Evolutionary conservation across 2,888 invertebrate genomes (phyloP), one percentile per base, ranked within the genome.

Genomic region (Chalcis sispes): DNA sequence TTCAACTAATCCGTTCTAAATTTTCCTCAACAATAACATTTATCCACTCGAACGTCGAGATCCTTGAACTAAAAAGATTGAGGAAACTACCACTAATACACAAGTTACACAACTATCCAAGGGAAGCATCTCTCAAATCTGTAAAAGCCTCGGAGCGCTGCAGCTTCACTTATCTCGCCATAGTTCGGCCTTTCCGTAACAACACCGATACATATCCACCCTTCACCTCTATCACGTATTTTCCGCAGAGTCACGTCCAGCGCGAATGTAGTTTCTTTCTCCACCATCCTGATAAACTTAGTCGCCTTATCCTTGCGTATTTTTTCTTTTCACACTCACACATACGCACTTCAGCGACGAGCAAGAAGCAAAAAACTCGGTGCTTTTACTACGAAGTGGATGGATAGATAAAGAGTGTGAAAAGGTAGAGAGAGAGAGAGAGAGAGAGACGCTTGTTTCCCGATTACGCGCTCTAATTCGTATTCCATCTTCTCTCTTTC

Each of bases 381-480:
- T n/a, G n/a, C n/a, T n/a, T n/a, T n/a, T n/a, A n/a, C n/a, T n/a
- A n/a, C n/a, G n/a, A n/a, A n/a, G n/a, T n/a, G n/a, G n/a, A n/a
- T n/a, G n/a, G n/a, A n/a, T n/a, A n/a, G n/a, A n/a, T n/a, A n/a
- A n/a, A n/a, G n/a, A n/a, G n/a, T n/a, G n/a, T 27, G 23, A 25
- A 42, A 23, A 23, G 32, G n/a, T n/a, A 23, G 62, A 29, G 20
- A 8, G 29, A n/a, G 46, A 10, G 56, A 54, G n/a, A 36, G 40
- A 59, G 40, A 32, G 69, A 59, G 62, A 50, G 54, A 59, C 48
- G 75, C 77, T 77, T 75, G 75, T 77, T 75, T 79, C 75, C 77
- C 79, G 62, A 77, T 77, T 76, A 76, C 75, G 71, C 75, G 73
- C 73, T 79, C 79, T 77, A 77, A 77, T 75, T 75, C 75, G 64